Evolutionary conservation across 1,140 invertebrate genomes (phyloP), one percentile per base, ranked within the genome.

Genomic region (Dendroctonus ponderosae): DNA sequence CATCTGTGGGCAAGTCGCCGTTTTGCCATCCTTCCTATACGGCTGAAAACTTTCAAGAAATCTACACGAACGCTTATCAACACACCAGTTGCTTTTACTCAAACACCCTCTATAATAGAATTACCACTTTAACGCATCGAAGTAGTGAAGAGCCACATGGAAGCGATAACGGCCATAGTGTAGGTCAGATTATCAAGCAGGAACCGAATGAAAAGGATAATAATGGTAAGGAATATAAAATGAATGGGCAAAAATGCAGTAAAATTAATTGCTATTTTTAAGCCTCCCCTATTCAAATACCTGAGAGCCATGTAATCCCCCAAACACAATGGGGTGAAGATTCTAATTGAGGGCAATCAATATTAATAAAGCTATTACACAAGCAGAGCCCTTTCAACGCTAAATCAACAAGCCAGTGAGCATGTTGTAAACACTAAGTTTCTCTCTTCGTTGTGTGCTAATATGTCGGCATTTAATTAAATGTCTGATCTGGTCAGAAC

Each of bases 131-230:
- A 38, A 64, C 66, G 11, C 57, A 57, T 40, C 26, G 43, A 64
- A 63, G 11, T n/a, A 60, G 40, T 26, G 44, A 44, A 6, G 65
- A 54, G 1, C 14, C 37, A 49, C 44, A 52, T 48, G 52, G 26
- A 26, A 26, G 26, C 26, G 26, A 26, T 26, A 26, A 26, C 26
- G 26, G 26, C 26, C 26, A 26, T 26, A 26, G 26, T 26, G 26
- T 26, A 26, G 11, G 42, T 58, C 66, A 68, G 12, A 57, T 71
- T 3, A 76, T 78, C 12, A 79, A 79, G 62, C 72, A 76, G 59
- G 77, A 79, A 72, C 77, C 76, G 11, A 61, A 63, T n/a, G 77
- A 79, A 46, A 62, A 72, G 56, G 76, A 78, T 62, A 74, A 69
- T 58, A 70, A 70, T 62, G 71, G 77, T 78, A 65, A 72, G 68